Base-by-base conservation (phyloP, 2,113 vertebrate species). In the Pontoporia blainvillei region DNA sequence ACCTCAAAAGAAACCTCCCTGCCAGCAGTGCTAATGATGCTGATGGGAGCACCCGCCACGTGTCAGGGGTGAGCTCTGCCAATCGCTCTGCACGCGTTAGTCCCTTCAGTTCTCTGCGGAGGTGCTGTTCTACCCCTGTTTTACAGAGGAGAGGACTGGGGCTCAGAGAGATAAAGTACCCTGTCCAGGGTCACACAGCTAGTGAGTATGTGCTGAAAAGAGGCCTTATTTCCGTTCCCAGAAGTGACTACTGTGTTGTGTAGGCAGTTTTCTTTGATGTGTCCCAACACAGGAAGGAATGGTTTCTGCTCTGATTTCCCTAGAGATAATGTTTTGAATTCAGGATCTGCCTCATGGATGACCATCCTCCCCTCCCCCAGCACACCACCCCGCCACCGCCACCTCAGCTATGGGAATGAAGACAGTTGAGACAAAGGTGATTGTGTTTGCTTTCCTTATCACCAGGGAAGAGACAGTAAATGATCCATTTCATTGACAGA, bases 61-160 rank as follows among this genome's bases (percentile, higher is more conserved):
- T 31, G 54, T 49, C 13, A 7, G 25, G 36, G 5, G 4, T n/a
- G 25, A 46, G 20, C 62, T 67, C 94, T 52, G 61, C 82, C 52
- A 41, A 25, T 5, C 10, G 13, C 78, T n/a, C 29, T 21, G 0
- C 12, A 18, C 25, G 15, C 1, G 1, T 67, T 21, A 54, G 11
- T 67, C 25, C 23, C 25, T 67, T 36, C 29, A 25, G 31, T 72
- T 67, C 39, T 49, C 67, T 78, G 41, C 29, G 31, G 67, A 67
- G 73, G 11, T 25, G 17, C 52, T 84, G 8, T 64, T 71, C 52
- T 8, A 2, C 34, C 36, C 66, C 11, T 23, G 0, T 57, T 44
- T 82, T n/a, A 23, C 41, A 87, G 61, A 46, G 71, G 39, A 75
- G 57, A 75, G 79, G 59, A 86, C 11, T 20, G 62, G 61, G 49